Percentiles rank a stretch among this genome's conserved stretches.
These are phyloP conservation scores for Crotalus viridis DNA, from an alignment of 2,113 vertebrate genomes.

Conservation along the genomic window DNA sequence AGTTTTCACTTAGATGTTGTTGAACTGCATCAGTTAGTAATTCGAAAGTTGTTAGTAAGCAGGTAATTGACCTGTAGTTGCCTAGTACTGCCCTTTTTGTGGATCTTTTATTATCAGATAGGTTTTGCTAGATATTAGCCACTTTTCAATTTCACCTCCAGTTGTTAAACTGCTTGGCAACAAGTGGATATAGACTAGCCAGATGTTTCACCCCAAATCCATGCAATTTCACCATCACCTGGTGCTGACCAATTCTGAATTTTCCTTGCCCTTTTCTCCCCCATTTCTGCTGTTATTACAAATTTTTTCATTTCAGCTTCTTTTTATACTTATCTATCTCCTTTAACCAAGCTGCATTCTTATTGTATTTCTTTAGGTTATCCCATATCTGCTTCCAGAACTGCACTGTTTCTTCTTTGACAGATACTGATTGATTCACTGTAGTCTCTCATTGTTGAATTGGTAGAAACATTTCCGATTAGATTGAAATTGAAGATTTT, in stretches of 20 bases:
- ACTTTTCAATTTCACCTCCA: not conserved
- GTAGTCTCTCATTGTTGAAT: not conserved
- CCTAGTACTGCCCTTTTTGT: not conserved
- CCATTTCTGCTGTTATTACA: not conserved
- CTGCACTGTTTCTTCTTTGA: not conserved
- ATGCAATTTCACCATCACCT: not conserved
- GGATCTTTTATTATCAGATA: not conserved
- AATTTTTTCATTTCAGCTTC: not conserved
- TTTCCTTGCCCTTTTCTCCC: not conserved
- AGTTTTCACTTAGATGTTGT: not conserved
- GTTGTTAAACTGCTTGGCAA: not conserved
- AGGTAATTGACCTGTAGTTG: not conserved
- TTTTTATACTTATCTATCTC: not conserved
- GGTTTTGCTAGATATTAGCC: not conserved
- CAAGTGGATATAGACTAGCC: not conserved
- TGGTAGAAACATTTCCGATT: not conserved
- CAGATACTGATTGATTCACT: not conserved
- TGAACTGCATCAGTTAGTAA: not conserved
- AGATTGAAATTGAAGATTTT: not conserved
- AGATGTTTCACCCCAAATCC: not conserved
- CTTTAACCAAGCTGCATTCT: not conserved
- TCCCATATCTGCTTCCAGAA: not conserved
- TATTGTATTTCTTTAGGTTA: not conserved
- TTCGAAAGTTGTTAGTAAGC: not conserved
- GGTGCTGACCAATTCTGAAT: not conserved